phyloP scores from a whole-genome alignment of 1,140 invertebrate species.

The Drosophila auraria region DNA sequence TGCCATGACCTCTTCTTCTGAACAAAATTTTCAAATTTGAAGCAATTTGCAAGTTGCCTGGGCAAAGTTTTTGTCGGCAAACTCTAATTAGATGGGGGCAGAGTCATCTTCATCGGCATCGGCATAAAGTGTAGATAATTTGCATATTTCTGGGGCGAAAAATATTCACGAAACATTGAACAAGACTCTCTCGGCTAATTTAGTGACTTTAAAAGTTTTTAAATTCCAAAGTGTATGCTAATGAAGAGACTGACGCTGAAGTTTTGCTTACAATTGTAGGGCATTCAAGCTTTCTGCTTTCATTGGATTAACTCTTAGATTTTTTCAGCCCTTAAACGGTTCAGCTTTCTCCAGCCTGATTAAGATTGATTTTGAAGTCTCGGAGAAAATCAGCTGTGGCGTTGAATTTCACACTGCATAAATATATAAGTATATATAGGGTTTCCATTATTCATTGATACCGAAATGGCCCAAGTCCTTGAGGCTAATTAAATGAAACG shows the following conservation, averaged over 20 bases:
- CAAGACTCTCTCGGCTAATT: slow-evolving; percentile 36
- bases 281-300: slow-evolving; percentile 11
- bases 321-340: slow-evolving; percentile 1
- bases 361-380: slow-evolving; percentile 11
- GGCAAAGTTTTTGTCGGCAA: slow-evolving; percentile 21
- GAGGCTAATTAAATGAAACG: slow-evolving; percentile 19
- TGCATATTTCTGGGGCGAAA: slow-evolving; percentile 30
- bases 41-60: slow-evolving; percentile 36
- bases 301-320: slow-evolving; percentile 25
- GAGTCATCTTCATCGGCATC: slow-evolving; percentile 16
- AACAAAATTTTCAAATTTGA: slow-evolving; percentile 23
- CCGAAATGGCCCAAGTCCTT: background rate
- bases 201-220: slow-evolving; percentile 39
- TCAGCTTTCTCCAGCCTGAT: slow-evolving; percentile 20
- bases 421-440: background rate
- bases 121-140: slow-evolving; percentile 39
- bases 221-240: slow-evolving; percentile 39
- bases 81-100: slow-evolving; percentile 38
- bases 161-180: slow-evolving; percentile 41
- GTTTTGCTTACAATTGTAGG: slow-evolving; percentile 6
- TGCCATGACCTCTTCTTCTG: slow-evolving; percentile 25
- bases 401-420: slow-evolving; percentile 29
- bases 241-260: slow-evolving; percentile 21
- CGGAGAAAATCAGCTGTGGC: background rate
- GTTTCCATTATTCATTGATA: slow-evolving; percentile 26